Evolutionary conservation across 2,797 vertebrate genomes (phyloP), one percentile per base, ranked within the genome.

Genomic region (Diplodus puntazzo): DNA sequence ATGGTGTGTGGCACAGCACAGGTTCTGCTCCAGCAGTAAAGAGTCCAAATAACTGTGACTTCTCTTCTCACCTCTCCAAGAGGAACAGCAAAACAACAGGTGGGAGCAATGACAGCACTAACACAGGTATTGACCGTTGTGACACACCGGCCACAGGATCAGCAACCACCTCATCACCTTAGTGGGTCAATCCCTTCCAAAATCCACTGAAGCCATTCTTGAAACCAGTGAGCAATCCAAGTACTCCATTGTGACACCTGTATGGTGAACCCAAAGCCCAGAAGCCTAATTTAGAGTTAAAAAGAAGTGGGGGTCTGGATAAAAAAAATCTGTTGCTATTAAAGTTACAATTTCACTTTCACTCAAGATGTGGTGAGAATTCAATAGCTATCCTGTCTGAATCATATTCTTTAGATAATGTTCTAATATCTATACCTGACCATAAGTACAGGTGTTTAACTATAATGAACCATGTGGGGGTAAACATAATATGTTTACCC

Each of bases 171-270:
- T 79, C 67, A 79, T 82, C 77, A 85, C 73, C 73, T 75, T 39
- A 62, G 68, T 68, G 23, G 75, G 71, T 71, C 69, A 82, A 48
- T 85, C 73, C 48, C 43, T 75, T 76, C 34, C 57, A 77, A 79
- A 90, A 83, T 77, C 83, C 60, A 72, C 16, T 71, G 48, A 74
- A 83, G 77, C 65, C 45, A 64, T 82, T 55, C 61, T 46, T 80
- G 30, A 77, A 78, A 66, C 59, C 46, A 39, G 54, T 68, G 65
- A 83, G 60, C 63, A 30, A 76, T 66, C 45, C 68, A 65, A 45
- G 16, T 62, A 68, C 30, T 73, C 60, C 49, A 8, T 23, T 20
- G 11, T n/a, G 45, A 11, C 20, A 20, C n/a, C 3, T 69, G 43
- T 46, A 43, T 70, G 45, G 14, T 71, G 17, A 79, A 55, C 34